These are phyloP conservation scores for Danio jaintianensis DNA, from an alignment of 2,797 vertebrate genomes.

Conservation along the genomic window DNA sequence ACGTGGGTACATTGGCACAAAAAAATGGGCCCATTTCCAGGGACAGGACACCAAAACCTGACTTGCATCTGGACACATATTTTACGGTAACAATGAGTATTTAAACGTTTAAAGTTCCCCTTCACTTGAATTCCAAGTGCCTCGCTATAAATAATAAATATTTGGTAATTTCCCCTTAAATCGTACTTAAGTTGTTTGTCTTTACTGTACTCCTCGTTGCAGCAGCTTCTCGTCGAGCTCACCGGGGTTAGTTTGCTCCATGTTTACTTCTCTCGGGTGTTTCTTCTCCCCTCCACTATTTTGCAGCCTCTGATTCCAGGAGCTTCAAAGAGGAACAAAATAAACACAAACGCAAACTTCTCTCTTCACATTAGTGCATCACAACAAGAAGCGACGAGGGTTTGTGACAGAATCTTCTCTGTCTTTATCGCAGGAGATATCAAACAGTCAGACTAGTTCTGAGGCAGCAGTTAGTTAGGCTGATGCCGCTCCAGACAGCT, in stretches of 20 bases:
- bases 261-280: constrained; percentile 37
- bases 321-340: constrained; percentile 43
- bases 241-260: constrained; percentile 40
- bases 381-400: constrained; percentile 50
- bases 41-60: too few species aligned
- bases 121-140: too few species aligned
- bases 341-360: constrained; percentile 49
- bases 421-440: constrained; percentile 53
- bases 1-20: too few species aligned
- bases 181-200: background rate
- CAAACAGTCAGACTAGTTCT: constrained; percentile 62
- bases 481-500: constrained; percentile 68
- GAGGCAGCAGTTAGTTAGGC: constrained; percentile 66
- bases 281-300: constrained; percentile 41
- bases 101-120: too few species aligned
- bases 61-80: too few species aligned
- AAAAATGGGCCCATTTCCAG: too few species aligned
- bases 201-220: constrained; percentile 1
- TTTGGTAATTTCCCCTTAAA: background rate
- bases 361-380: constrained; percentile 53
- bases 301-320: constrained; percentile 34
- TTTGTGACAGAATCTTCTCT: constrained; percentile 48
- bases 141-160: too few species aligned
- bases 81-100: too few species aligned
- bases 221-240: constrained; percentile 35